These are phyloP conservation scores for Phylloscopus whistleri DNA, from an alignment of 2,113 vertebrate genomes.

Conservation along the genomic window DNA sequence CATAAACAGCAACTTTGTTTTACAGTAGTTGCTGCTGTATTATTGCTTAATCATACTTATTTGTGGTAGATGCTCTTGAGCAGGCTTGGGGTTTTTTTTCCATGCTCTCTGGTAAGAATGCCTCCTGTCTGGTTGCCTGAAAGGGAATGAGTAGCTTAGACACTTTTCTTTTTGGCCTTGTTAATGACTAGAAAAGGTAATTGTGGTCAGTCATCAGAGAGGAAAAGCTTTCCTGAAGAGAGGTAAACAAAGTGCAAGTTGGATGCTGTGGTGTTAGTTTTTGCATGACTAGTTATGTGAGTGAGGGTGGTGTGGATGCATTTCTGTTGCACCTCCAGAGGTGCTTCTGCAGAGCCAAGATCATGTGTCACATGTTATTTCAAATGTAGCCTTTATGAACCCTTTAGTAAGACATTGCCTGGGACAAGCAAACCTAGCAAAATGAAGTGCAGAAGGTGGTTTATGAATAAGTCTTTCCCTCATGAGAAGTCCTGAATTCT, in stretches of 20 bases:
- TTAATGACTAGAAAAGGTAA: background rate
- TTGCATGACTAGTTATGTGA: background rate
- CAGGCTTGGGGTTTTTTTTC: background rate
- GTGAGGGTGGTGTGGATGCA: background rate
- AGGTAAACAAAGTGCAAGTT: background rate
- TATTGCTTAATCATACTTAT: slow-evolving; percentile 1
- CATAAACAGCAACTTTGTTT: background rate
- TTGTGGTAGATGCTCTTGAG: background rate
- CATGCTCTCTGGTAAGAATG: background rate
- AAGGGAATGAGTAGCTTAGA: background rate
- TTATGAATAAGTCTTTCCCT: background rate
- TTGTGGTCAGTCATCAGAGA: background rate
- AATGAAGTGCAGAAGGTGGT: background rate
- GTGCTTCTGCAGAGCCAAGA: background rate
- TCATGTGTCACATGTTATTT: background rate
- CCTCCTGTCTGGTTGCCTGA: background rate
- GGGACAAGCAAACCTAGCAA: background rate
- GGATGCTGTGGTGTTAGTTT: background rate
- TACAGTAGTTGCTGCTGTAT: background rate
- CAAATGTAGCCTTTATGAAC: background rate
- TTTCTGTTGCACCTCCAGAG: background rate
- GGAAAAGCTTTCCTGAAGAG: background rate
- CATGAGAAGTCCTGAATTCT: background rate
- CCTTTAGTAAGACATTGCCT: background rate
- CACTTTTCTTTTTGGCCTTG: background rate